Evolutionary conservation across 2,888 invertebrate genomes (phyloP), one percentile per base, ranked within the genome.

Genomic region (Oscheius myriophilus): DNA sequence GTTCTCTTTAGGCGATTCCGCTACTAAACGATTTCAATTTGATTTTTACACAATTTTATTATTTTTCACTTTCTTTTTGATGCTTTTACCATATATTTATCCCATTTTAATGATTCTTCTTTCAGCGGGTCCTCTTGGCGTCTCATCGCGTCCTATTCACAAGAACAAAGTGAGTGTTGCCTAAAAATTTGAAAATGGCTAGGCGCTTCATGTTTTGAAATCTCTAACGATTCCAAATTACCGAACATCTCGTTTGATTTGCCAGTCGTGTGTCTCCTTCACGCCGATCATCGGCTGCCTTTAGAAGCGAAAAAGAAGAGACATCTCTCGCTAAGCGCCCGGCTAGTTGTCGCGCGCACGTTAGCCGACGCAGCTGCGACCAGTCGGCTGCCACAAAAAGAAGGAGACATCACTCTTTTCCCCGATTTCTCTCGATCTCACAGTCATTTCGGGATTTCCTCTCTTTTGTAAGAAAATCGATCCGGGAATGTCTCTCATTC

Each of bases 291-390:
- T 55, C 33, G 55, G 41, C 39, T n/a, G 18, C 21, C 57, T 26
- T 39, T 23, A 68, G 64, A 46, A 66, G 62, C 55, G 66, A 66
- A 61, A n/a, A n/a, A 68, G 68, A 68, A 68, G 65, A 65, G 51
- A 43, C 55, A 49, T 46, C 54, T 62, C 57, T 33, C 64, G 46
- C 45, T 16, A 14, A 12, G 21, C 23, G 23, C 11, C 18, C 61
- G 26, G 61, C 61, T 61, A 61, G 61, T 61, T 61, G 46, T 46
- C 33, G 33, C 33, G 33, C 23, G 57, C 42, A 41, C 57, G 57
- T 57, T 57, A 57, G 41, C 43, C 42, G 59, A 25, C 3, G 33
- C 33, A 33, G 33, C 46, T 12, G 26, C 58, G 58, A 58, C 58
- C 58, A 58, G 61, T 49, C 49, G 61, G 26, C 46, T 61, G 61